Percentiles rank a stretch among this genome's conserved stretches.
Conservation (phyloP, 2,888 invertebrate species). For the Drosophila neotestacea region DNA sequence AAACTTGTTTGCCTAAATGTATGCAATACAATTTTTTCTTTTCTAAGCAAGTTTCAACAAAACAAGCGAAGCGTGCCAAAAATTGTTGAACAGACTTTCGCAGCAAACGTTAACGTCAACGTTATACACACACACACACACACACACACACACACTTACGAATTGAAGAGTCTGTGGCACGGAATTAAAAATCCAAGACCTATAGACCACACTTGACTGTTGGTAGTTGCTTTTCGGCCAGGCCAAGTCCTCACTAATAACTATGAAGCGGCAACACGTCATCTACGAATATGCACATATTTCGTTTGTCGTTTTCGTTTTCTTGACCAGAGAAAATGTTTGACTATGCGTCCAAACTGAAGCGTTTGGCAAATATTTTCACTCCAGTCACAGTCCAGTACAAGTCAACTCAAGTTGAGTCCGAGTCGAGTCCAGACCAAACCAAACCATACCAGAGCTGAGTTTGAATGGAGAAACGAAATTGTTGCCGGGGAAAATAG, state of each 20-base stretch:
- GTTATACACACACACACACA: slow-evolving; percentile 50
- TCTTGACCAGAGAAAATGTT: slow-evolving; percentile 65
- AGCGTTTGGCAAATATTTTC: slow-evolving; percentile 73
- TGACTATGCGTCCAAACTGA: slow-evolving; percentile 73
- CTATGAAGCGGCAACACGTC: slow-evolving; percentile 25
- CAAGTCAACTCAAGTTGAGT: too few species aligned
- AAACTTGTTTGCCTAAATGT: slow-evolving; percentile 49
- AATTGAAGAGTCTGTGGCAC: slow-evolving; percentile 35
- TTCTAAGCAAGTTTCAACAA: slow-evolving; percentile 38
- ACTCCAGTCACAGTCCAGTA: not conserved
- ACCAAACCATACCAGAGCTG: slow-evolving; percentile 6
- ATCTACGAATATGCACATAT: slow-evolving; percentile 43
- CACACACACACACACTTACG: slow-evolving; percentile 19
- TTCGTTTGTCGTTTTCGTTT: slow-evolving; percentile 38
- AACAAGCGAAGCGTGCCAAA: slow-evolving; percentile 63
- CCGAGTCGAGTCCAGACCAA: slow-evolving; percentile 6
- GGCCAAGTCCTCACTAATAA: slow-evolving; percentile 58
- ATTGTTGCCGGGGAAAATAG: slow-evolving; percentile 61
- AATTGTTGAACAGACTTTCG: slow-evolving; percentile 45
- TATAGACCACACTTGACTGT: too few species aligned
- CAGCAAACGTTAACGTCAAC: slow-evolving; percentile 30
- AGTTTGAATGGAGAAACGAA: slow-evolving; percentile 19
- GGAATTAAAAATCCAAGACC: slow-evolving; percentile 46
- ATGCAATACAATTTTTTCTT: slow-evolving; percentile 63
- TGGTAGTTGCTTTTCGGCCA: slow-evolving; percentile 3